Evolutionary conservation across 2,888 invertebrate species (phyloP), one percentile per base, ranked within the genome.

Genomic region (Mellilla xanthometata): DNA sequence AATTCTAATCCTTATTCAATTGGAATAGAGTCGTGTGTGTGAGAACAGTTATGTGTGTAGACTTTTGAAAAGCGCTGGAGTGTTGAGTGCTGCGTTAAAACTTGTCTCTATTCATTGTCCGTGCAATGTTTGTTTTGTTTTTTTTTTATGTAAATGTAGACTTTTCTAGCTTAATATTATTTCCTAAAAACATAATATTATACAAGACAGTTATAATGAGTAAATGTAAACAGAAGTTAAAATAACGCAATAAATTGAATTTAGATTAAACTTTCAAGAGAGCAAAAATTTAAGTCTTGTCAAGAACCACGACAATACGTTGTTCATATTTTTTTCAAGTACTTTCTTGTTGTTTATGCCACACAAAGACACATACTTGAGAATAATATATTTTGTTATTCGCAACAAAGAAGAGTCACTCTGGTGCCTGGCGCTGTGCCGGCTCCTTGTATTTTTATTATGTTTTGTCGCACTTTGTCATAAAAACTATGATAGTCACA

Each of bases 61-160:
- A 47, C 48, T 47, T 48, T 42, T 42, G 58, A 57, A 63, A 68
- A 67, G 62, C 65, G 52, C 65, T 62, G 60, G 64, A 49, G 60
- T 61, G 59, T 61, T 60, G 68, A 66, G 58, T 60, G 59, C 43
- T 49, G 59, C 47, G 58, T 60, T 65, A 58, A 65, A 67, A 62
- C 58, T 58, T 52, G 53, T 44, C 50, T 55, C 49, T 61, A 46
- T 66, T 61, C 58, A 55, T 64, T 59, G 62, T 57, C 48, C 57
- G 62, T 62, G 72, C 46, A 49, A 59, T 62, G 58, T 68, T 70
- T 68, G 61, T 62, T 65, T 61, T 56, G 47, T 63, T 55, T 62
- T 65, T 60, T 56, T 46, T 63, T 55, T 58, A 57, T 49, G 51
- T 54, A 58, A 56, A 55, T 19, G 5, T 12, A 1, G 15, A 19